These are phyloP conservation scores for Virgularia gustaviana DNA, from an alignment of 92 coral and sea anemone species.

Conservation along the genomic window DNA sequence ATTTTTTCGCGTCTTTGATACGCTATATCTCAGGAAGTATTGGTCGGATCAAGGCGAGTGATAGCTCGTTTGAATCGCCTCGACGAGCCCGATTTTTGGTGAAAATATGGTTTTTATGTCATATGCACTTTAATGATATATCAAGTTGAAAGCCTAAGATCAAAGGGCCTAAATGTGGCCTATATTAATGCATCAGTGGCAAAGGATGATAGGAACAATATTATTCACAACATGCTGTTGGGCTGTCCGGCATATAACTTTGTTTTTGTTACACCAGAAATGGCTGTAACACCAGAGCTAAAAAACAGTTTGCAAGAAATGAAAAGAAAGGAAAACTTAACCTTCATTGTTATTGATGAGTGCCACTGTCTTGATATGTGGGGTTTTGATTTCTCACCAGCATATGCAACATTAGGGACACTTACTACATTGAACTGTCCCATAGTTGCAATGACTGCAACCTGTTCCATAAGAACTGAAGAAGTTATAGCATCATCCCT, in stretches of 20 bases:
- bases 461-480: slow-evolving; percentile 32
- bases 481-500: slow-evolving; percentile 1
- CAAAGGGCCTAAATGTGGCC: slow-evolving; percentile 46
- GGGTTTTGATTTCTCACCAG: slow-evolving; percentile 64
- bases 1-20: too few relatives aligned
- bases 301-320: background rate
- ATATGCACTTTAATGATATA: slow-evolving; percentile 50
- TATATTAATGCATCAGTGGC: slow-evolving; percentile 46
- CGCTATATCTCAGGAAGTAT: too few relatives aligned
- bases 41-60: too few relatives aligned
- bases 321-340: slow-evolving; percentile 11
- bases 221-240: slow-evolving; percentile 28
- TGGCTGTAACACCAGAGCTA: background rate
- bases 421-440: slow-evolving; percentile 24
- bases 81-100: too few relatives aligned
- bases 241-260: slow-evolving; percentile 44
- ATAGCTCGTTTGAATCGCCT: too few relatives aligned
- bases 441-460: slow-evolving; percentile 37
- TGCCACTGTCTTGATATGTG: slow-evolving; percentile 61
- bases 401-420: slow-evolving; percentile 43
- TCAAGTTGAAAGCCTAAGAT: slow-evolving; percentile 48
- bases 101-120: too few relatives aligned
- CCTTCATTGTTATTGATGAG: slow-evolving; percentile 52
- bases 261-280: slow-evolving; percentile 46
- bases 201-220: slow-evolving; percentile 20